Conservation (phyloP, 2,797 vertebrate genomes). For the Nyctibius grandis region DNA sequence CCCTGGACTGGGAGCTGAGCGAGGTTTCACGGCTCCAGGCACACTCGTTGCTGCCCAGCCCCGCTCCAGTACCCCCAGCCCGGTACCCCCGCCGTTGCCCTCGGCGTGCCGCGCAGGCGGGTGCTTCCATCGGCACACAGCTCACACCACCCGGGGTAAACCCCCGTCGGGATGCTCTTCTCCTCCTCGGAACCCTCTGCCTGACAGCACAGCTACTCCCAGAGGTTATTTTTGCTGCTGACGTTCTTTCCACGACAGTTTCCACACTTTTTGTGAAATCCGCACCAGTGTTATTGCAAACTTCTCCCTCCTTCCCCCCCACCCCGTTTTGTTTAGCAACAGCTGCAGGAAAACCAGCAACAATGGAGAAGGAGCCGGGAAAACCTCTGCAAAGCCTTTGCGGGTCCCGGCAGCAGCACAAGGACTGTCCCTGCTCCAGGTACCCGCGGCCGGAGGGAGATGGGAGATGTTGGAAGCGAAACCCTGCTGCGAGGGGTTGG, state of each 20-base stretch:
- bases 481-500: too few species aligned
- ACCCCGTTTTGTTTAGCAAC: not conserved
- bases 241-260: not conserved
- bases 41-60: not conserved
- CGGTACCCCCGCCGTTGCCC: not conserved
- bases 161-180: rapidly evolving
- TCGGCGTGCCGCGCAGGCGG: rapidly evolving
- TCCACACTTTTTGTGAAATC: slow-evolving; percentile 35
- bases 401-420: rapidly evolving
- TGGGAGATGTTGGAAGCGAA: rapidly evolving
- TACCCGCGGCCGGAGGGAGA: not conserved
- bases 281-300: not conserved
- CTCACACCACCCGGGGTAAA: too few species aligned
- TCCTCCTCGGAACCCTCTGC: not conserved
- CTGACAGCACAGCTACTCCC: not conserved
- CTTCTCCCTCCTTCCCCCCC: not conserved
- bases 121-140: rapidly evolving
- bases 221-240: not conserved
- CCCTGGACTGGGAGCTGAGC: not conserved
- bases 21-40: not conserved
- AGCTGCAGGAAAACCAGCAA: not conserved
- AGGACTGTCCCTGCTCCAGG: rapidly evolving
- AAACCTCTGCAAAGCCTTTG: not conserved
- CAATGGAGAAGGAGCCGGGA: not conserved
- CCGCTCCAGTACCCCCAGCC: not conserved